A percentile compares a stretch with the other conserved stretches of the same genome.
Conservation (phyloP, 2,888 invertebrate species). For the Eumacrocentrus americanus region DNA sequence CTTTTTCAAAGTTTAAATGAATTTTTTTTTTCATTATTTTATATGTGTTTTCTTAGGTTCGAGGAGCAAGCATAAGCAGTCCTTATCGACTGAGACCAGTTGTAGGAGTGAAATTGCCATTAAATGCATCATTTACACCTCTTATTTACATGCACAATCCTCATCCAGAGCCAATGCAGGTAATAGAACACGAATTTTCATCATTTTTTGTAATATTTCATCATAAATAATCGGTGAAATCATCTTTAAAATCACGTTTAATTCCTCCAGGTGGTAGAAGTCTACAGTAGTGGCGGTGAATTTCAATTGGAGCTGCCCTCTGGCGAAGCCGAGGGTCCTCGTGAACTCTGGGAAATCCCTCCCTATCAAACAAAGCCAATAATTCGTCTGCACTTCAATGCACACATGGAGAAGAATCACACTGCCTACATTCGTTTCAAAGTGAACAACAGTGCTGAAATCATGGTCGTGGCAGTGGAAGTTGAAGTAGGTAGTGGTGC, state of each 20-base stretch:
- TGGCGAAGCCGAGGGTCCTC: conserved; percentile 79
- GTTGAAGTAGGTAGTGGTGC: conserved; percentile 75
- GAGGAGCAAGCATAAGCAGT: conserved; percentile 85
- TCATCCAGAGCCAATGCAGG: conserved; percentile 83
- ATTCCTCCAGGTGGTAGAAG: conserved; percentile 71
- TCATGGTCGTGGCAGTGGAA: conserved; percentile 82
- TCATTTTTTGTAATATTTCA: conserved; percentile 6
- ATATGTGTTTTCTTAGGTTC: conserved; percentile 69
- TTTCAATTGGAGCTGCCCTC: conserved; percentile 86
- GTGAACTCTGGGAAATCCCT: conserved; percentile 88
- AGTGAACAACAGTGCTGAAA: conserved; percentile 71
- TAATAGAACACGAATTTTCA: conserved; percentile 53
- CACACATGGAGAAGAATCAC: conserved; percentile 78
- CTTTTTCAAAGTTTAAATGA: conserved; percentile 13
- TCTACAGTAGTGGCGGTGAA: conserved; percentile 87
- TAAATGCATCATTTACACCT: conserved; percentile 89
- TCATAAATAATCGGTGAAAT: neutral
- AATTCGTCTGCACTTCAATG: conserved; percentile 83
- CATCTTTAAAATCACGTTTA: too few relatives aligned
- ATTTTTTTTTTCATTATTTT: conserved; percentile 21
- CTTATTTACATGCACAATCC: conserved; percentile 95
- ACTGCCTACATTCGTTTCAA: conserved; percentile 83
- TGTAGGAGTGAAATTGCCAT: conserved; percentile 87
- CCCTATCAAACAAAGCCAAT: conserved; percentile 87
- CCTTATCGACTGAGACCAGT: conserved; percentile 91